Conservation (phyloP, 1,140 invertebrate species). For the Nebria ingens region DNA sequence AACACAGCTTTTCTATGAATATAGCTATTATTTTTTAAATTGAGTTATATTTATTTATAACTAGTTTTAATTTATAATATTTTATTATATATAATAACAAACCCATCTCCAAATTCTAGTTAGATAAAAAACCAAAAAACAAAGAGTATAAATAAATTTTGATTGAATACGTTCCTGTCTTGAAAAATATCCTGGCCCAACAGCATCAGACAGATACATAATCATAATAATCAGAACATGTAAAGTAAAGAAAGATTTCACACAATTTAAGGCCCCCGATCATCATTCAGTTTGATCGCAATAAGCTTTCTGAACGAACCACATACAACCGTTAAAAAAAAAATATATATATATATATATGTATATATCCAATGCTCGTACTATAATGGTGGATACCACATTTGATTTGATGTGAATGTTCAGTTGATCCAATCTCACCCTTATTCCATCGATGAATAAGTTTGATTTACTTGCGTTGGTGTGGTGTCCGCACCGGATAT, state of each 20-base stretch:
- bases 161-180: too few relatives aligned
- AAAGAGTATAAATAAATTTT: too few relatives aligned
- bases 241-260: conserved; percentile 24
- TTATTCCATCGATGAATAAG: conserved; percentile 14
- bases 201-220: not conserved
- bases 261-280: conserved; percentile 25
- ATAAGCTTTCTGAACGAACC: not conserved
- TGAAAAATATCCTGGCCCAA: too few relatives aligned
- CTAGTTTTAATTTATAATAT: too few relatives aligned
- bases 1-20: too few relatives aligned
- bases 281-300: conserved; percentile 14
- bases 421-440: conserved; percentile 12
- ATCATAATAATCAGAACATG: conserved; percentile 2
- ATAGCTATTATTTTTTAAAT: too few relatives aligned
- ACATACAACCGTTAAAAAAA: conserved; percentile 16
- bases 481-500: conserved; percentile 25
- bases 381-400: conserved; percentile 11
- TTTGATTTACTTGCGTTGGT: conserved; percentile 24
- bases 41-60: too few relatives aligned
- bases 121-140: too few relatives aligned
- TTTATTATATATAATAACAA: too few relatives aligned
- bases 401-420: conserved; percentile 10
- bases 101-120: too few relatives aligned
- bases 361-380: conserved; percentile 18
- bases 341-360: too few relatives aligned